Percentiles rank a stretch among this genome's conserved stretches.
These are phyloP conservation scores for Catharus minimus DNA, from an alignment of 2,113 vertebrate genomes.

Conservation along the genomic window DNA sequence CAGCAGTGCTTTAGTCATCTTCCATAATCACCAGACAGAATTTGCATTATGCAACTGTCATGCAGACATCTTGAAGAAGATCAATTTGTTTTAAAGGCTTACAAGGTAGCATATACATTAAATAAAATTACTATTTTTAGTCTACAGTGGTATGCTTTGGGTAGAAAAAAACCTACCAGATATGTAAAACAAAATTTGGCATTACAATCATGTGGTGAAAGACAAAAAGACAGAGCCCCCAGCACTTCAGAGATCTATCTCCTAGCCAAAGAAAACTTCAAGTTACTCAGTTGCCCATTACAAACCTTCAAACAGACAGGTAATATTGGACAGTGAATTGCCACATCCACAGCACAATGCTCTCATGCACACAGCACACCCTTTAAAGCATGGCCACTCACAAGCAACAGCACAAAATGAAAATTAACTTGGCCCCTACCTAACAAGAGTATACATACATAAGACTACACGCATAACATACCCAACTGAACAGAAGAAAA, in stretches of 20 bases:
- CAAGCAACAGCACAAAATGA: neutral
- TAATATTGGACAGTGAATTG: neutral
- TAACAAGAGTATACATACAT: neutral
- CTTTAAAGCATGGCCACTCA: neutral
- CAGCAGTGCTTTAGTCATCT: neutral
- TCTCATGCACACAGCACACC: neutral
- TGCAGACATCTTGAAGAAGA: neutral
- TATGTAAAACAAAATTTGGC: neutral
- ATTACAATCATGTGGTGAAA: neutral
- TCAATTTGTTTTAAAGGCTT: neutral
- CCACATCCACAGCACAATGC: neutral
- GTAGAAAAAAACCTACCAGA: neutral
- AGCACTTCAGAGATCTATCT: neutral
- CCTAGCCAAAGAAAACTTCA: neutral
- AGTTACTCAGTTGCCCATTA: neutral
- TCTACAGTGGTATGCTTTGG: neutral
- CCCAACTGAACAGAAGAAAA: neutral
- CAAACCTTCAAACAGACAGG: neutral
- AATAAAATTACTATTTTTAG: neutral
- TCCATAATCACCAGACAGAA: neutral
- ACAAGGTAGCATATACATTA: neutral
- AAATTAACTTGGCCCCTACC: neutral
- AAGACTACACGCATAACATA: neutral
- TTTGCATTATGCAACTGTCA: neutral
- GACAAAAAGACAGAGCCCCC: neutral